These are phyloP conservation scores for Apodemia hepburni DNA, from an alignment of 2,888 invertebrate genomes.

Conservation along the genomic window DNA sequence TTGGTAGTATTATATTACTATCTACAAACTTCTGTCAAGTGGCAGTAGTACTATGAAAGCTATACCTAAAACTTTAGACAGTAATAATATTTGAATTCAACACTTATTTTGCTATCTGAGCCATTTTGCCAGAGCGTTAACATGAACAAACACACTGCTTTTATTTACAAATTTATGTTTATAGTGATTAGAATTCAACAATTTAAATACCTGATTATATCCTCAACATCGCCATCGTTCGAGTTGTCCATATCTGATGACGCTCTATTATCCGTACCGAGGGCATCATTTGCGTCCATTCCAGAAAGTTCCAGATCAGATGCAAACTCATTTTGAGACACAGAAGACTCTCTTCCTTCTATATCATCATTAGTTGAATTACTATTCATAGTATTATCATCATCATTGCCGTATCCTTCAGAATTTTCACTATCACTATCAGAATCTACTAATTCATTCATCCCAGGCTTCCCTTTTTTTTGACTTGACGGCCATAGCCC, in stretches of 20 bases:
- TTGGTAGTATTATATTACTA: too few relatives aligned
- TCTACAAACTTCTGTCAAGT: too few relatives aligned
- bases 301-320: constrained; percentile 83
- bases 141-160: too few relatives aligned
- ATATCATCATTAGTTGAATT: constrained; percentile 68
- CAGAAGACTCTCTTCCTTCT: constrained; percentile 63
- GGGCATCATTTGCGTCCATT: constrained; percentile 80
- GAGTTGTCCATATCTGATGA: constrained; percentile 81
- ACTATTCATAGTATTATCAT: constrained; percentile 69
- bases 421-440: constrained; percentile 78
- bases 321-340: constrained; percentile 78
- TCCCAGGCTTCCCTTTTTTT: constrained; percentile 81
- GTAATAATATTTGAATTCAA: too few relatives aligned
- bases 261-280: constrained; percentile 64
- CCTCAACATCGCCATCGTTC: constrained; percentile 82
- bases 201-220: constrained; percentile 71
- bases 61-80: too few relatives aligned
- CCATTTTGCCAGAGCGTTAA: too few relatives aligned
- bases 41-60: too few relatives aligned
- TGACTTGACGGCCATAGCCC: constrained; percentile 79
- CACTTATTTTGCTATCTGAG: too few relatives aligned
- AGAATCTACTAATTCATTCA: constrained; percentile 82
- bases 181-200: too few relatives aligned
- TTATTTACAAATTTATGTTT: too few relatives aligned
- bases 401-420: constrained; percentile 64